Evolutionary conservation across 2,888 invertebrate genomes (phyloP), one percentile per base, ranked within the genome.

Genomic region (Helobdella robusta): DNA sequence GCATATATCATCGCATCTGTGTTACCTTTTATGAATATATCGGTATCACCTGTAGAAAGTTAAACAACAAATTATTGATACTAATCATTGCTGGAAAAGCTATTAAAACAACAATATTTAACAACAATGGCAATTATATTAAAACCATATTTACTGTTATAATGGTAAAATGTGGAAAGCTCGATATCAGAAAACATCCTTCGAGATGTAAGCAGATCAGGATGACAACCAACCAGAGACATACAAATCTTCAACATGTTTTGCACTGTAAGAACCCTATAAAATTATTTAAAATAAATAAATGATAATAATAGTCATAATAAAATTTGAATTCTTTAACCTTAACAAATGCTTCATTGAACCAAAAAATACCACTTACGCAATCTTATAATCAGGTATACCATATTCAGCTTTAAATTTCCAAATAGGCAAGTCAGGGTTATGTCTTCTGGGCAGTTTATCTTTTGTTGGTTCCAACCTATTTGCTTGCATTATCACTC

Each of bases 391-490:
- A 5, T 65, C 30, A 6, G 86, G 84, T 64, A 91, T 86, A 20
- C 92, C 91, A 76, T 86, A 86, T 65, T 83, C 82, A 71, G 72
- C 63, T 35, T 68, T 68, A 67, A 74, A 76, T n/a, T 69, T 67
- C 72, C 88, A 84, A 28, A 86, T 86, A 8, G 89, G 88, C 72
- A 87, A 84, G 1, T 85, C 83, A 8, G 66, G 65, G 74, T 89
- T 86, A 75, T 86, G 86, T 2, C 84, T 80, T 78, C 85, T 88
- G 0, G 89, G 88, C 58, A 91, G 78, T 74, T 86, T 87, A 67
- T 86, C 82, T 77, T 89, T 88, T 74, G 88, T 85, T 25, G 88
- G 85, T 81, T 92, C 90, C 79, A 80, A 80, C 1, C 75, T 68
- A 65, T 78, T 77, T 6, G 80, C 76, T 68, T 78, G 78, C 72